These are phyloP conservation scores for Xenopus laevis DNA, from an alignment of 2,113 vertebrate species.

Conservation along the genomic window DNA sequence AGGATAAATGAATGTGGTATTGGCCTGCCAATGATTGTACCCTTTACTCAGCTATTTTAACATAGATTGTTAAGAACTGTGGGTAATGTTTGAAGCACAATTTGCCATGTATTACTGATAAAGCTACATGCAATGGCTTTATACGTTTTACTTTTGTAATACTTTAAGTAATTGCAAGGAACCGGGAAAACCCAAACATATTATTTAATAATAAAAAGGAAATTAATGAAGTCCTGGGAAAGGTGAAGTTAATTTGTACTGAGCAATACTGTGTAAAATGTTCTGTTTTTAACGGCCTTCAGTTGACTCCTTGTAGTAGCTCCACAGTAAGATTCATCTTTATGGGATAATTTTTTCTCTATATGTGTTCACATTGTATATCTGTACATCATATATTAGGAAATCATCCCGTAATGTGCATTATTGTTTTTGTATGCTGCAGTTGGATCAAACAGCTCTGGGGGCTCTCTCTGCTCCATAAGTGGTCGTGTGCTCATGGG, in stretches of 20 bases:
- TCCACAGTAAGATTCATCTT: no score
- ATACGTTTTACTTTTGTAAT: neutral
- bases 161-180: neutral
- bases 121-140: neutral
- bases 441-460: conserved; percentile 92
- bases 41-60: neutral
- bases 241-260: no score
- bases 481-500: conserved; percentile 83
- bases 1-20: no score
- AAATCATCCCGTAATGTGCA: no score
- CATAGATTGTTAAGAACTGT: neutral
- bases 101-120: neutral
- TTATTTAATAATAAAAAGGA: no score
- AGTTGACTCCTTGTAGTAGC: no score
- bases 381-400: neutral
- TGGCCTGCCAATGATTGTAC: no score
- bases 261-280: no score
- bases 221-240: no score
- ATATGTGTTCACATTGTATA: neutral
- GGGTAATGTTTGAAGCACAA: neutral
- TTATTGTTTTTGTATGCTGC: conserved; percentile 41
- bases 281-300: no score
- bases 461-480: conserved; percentile 86
- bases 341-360: neutral
- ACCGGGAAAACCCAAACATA: no score